Evolutionary conservation across 2,113 vertebrate species (phyloP).

Genomic region (Todiramphus chloris): DNA sequence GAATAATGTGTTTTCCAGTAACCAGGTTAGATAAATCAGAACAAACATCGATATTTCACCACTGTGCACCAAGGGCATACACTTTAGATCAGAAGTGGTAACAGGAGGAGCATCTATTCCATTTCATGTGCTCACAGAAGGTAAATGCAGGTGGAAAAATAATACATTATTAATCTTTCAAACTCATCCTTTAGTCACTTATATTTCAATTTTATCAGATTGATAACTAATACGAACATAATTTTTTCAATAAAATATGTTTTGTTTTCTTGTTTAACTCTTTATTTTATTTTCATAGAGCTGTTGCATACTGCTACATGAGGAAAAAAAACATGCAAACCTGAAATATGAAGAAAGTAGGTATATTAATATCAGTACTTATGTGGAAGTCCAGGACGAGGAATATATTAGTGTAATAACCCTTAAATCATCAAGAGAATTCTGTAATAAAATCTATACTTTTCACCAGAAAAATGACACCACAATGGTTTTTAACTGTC

Average conservation of each 20-base stretch:
- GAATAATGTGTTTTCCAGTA: not conserved
- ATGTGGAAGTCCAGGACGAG: not conserved
- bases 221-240: not conserved
- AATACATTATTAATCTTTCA: not conserved
- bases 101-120: not conserved
- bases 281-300: not conserved
- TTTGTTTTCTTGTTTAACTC: not conserved
- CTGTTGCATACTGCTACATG: not conserved
- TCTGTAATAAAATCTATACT: not conserved
- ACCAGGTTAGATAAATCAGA: not conserved
- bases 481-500: not conserved
- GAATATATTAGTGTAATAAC: not conserved
- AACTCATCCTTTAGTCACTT: not conserved
- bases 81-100: not conserved
- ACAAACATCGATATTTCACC: not conserved
- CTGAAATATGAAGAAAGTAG: not conserved
- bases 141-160: not conserved
- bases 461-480: not conserved
- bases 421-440: not conserved
- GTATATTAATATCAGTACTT: not conserved
- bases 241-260: not conserved
- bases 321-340: not conserved
- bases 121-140: not conserved
- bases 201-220: slow-evolving; percentile 1
- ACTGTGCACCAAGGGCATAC: not conserved